Evolutionary conservation across 2,113 vertebrate genomes (phyloP), one percentile per base, ranked within the genome.

Genomic region (Rhegmatorhina hoffmannsi): DNA sequence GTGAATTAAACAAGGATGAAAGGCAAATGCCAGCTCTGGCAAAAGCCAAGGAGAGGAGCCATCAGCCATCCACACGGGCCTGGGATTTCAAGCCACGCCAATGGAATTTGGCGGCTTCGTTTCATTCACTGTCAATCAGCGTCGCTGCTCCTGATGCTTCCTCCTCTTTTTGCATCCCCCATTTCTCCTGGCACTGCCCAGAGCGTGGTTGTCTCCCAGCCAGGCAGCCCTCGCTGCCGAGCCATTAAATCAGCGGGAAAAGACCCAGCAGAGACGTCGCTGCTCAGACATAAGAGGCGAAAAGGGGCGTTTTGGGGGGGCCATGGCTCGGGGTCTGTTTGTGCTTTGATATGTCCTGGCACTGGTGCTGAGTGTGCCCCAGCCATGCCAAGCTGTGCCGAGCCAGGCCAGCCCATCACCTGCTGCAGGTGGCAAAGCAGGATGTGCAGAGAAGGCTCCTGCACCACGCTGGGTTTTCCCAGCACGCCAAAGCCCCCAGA

Each of bases 111-210:
- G 95, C 95, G 63, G 74, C 92, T 84, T 23, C 95, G 88, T 96
- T 97, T 92, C 74, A 47, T 88, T 87, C 85, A 11, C 94, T 92
- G 96, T 97, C 96, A 97, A 88, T 96, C 95, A 96, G 73, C 83
- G 10, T 60, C 47, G 56, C 82, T 34, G 93, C 89, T 64, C 7
- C 90, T 70, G 88, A 81, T 56, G 89, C 77, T 89, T 89, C 75
- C 92, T 92, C 79, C 91, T 90, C 80, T 31, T 90, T 92, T 82
- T 38, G 76, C 34, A 87, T 86, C 70, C 84, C 87, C 76, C 38
- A 15, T 86, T 88, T 92, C 93, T 95, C 53, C 89, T 83, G 93
- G 95, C 75, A 16, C 20, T 94, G 96, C 94, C 93, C 95, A 63
- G 83, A 94, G 96, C 90, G 47, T 76, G 49, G 40, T 87, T 97